Conservation (phyloP, 2,113 vertebrate species). For the Origma solitaria region DNA sequence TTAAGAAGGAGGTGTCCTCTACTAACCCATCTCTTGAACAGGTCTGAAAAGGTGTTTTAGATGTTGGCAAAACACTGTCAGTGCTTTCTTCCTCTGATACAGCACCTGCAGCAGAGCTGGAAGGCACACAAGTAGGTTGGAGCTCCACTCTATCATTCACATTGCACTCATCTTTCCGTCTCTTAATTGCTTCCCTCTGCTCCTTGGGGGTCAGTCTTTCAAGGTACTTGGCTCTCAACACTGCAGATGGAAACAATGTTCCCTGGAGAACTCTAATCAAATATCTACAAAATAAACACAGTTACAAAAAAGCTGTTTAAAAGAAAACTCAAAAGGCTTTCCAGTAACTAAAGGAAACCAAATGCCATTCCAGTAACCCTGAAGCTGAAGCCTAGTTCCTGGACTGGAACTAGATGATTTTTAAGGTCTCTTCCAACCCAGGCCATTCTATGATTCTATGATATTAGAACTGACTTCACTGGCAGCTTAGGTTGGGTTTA, state of each 20-base stretch:
- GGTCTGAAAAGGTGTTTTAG: background rate
- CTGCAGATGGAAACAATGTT: slow-evolving; percentile 68
- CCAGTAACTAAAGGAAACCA: background rate
- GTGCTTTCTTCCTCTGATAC: background rate
- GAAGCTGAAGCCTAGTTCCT: background rate
- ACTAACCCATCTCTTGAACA: background rate
- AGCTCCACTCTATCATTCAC: background rate
- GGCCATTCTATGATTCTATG: background rate
- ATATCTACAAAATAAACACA: slow-evolving; percentile 69
- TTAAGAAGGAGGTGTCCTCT: background rate
- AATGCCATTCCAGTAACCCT: background rate
- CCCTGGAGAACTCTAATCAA: slow-evolving; percentile 71
- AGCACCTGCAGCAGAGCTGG: background rate
- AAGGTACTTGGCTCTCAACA: slow-evolving; percentile 64
- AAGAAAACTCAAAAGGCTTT: background rate
- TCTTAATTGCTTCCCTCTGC: slow-evolving; percentile 48
- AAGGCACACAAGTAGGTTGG: background rate
- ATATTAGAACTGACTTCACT: background rate
- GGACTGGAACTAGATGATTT: background rate
- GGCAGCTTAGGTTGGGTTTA: background rate
- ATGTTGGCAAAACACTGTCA: background rate
- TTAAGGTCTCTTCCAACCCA: background rate
- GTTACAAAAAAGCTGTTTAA: background rate
- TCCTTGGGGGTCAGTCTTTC: slow-evolving; percentile 48
- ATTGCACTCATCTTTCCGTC: slow-evolving; percentile 36